A percentile compares a stretch with the other conserved stretches of the same genome.
Evolutionary conservation across 2,888 invertebrate genomes (phyloP).

Genomic region (Crossocerus cetratus): DNA sequence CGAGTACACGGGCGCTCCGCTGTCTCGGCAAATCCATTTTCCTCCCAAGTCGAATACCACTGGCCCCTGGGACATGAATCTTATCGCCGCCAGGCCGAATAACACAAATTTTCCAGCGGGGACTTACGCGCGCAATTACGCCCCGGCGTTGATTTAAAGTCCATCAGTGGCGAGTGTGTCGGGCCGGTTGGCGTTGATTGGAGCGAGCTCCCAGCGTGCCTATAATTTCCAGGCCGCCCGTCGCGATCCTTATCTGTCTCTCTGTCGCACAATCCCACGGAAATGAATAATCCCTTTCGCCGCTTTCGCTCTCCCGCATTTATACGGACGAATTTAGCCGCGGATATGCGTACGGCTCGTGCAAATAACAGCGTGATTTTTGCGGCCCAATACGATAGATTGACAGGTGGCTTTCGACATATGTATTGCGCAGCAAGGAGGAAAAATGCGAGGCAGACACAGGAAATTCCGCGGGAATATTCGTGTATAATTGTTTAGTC

Average conservation of each 20-base stretch:
- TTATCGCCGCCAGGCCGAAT: not conserved
- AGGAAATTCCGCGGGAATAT: not conserved
- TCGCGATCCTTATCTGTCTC: not conserved
- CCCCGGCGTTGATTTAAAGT: constrained; percentile 22
- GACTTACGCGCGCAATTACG: constrained; percentile 23
- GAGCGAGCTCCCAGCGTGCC: not conserved
- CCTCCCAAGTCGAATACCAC: constrained; percentile 2
- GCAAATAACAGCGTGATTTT: not conserved
- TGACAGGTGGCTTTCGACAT: not conserved
- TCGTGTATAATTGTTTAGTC: not conserved
- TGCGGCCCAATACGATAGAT: not conserved
- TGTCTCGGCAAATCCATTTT: constrained; percentile 39
- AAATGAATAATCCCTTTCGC: not conserved
- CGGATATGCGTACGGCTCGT: not conserved
- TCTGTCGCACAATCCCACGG: not conserved
- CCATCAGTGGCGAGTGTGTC: constrained; percentile 7
- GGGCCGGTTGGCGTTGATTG: not conserved
- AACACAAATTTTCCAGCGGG: constrained; percentile 8
- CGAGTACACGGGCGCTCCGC: not conserved
- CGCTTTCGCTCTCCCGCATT: not conserved
- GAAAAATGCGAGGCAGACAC: not conserved
- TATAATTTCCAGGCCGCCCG: not conserved
- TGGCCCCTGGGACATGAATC: constrained; percentile 17
- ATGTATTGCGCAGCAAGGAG: not conserved
- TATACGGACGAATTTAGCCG: not conserved